Evolutionary conservation across 2,113 vertebrate genomes (phyloP), one percentile per base, ranked within the genome.

Genomic region (Grantiella picta): DNA sequence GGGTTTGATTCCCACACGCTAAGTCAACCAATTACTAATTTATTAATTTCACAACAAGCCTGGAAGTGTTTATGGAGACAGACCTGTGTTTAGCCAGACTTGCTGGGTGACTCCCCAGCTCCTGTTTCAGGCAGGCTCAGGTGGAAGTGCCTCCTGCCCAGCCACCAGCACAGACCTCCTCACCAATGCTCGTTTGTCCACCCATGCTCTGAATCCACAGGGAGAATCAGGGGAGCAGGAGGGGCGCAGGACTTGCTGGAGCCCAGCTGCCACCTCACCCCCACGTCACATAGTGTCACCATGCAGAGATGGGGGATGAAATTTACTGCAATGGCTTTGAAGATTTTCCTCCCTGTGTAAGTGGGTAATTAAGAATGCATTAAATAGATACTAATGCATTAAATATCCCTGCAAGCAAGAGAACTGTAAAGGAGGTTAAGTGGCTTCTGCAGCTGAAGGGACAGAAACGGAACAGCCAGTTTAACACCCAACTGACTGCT

Each of bases 271-370:
- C 79, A 52, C 28, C 60, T 31, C 42, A n/a, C 20, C 47, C 31
- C 47, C 1, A 15, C 5, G 8, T 24, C 89, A 50, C 7, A 1
- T 2, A 8, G 2, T 0, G 9, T n/a, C n/a, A 35, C 49, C 64
- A 6, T 0, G 22, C 9, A 16, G 52, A 47, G 31, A 17, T 2
- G 40, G 2, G 11, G 56, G 28, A 12, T 1, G 5, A 1, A 9
- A 40, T 10, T 45, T 0, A 68, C 27, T 8, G 28, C 44, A 17
- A 28, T 0, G 40, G 64, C 73, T 91, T n/a, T 79, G 73, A 89
- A 56, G 63, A 22, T 29, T 38, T 15, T n/a, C 54, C 61, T 83
- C 27, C n/a, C 23, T 6, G 33, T 1, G 11, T 9, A 40, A 84
- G 57, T 0, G 0, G 38, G 69, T 79, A 57, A 91, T 92, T 79